These are phyloP conservation scores for Platynereis dumerilii DNA, from an alignment of 2,888 invertebrate genomes.

Conservation along the genomic window DNA sequence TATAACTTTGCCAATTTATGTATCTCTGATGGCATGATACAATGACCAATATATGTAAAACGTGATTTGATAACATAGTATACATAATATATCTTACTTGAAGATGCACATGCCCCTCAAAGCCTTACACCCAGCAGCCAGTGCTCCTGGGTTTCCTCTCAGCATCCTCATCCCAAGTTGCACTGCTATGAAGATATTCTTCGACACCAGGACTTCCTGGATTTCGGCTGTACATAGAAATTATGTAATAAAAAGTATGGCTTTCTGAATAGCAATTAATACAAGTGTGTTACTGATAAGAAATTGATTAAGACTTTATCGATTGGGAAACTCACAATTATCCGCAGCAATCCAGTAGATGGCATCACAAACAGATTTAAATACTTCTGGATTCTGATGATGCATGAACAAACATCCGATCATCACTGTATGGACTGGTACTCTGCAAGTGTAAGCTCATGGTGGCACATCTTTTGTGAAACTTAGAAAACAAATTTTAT, in stretches of 20 bases:
- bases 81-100: too few species aligned
- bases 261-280: too few species aligned
- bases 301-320: too few species aligned
- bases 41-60: too few species aligned
- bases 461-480: neutral
- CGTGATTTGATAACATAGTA: too few species aligned
- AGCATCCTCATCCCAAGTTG: constrained; percentile 44
- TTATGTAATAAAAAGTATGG: neutral
- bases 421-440: constrained; percentile 49
- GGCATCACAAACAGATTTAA: constrained; percentile 45
- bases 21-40: too few species aligned
- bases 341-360: constrained; percentile 55
- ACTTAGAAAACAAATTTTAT: neutral
- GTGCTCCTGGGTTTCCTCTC: constrained; percentile 13
- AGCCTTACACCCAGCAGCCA: constrained; percentile 19
- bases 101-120: constrained; percentile 27
- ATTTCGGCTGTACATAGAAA: constrained; percentile 13
- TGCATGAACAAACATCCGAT: constrained; percentile 50
- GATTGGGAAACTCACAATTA: constrained; percentile 42
- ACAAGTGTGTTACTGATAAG: too few species aligned
- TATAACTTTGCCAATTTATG: too few species aligned
- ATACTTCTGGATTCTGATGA: constrained; percentile 39
- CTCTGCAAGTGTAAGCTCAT: constrained; percentile 36
- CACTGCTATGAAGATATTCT: constrained; percentile 50
- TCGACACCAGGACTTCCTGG: constrained; percentile 42